phyloP scores from a whole-genome alignment of 2,797 vertebrate genomes.

The Platyrinchus mystaceus region DNA sequence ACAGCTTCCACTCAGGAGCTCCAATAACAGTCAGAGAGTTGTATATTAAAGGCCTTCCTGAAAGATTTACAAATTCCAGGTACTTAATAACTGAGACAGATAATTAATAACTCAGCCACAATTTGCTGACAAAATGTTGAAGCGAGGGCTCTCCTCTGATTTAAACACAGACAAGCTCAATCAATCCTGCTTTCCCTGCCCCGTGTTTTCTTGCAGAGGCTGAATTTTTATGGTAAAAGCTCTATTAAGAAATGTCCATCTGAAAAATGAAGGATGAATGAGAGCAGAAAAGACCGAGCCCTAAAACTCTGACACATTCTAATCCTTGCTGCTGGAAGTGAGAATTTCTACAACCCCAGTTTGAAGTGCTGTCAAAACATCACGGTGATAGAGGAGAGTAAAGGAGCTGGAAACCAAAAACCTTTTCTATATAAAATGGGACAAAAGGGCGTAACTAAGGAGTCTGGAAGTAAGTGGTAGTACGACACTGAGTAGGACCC shows the following conservation, averaged over 20 bases:
- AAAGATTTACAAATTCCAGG: conserved; percentile 53
- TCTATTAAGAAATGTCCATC: conserved; percentile 22
- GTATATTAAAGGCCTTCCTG: conserved; percentile 41
- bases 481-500: background rate
- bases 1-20: background rate
- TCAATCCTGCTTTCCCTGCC: conserved; percentile 30
- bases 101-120: conserved; percentile 51
- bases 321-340: conserved; percentile 36
- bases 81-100: conserved; percentile 46
- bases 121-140: conserved; percentile 51
- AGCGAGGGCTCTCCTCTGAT: background rate
- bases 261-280: conserved; percentile 36
- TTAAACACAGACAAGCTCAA: background rate
- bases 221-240: conserved; percentile 41
- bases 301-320: conserved; percentile 47
- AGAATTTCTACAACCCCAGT: conserved; percentile 39
- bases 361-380: conserved; percentile 43
- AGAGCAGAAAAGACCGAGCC: conserved; percentile 4
- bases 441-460: background rate
- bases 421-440: background rate
- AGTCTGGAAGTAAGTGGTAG: background rate
- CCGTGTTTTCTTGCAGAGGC: conserved; percentile 9
- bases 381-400: background rate
- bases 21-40: conserved; percentile 16
- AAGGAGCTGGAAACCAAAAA: background rate